Base-by-base conservation (phyloP, 2,797 vertebrate genomes). In the Heteromormyrus szaboi region DNA sequence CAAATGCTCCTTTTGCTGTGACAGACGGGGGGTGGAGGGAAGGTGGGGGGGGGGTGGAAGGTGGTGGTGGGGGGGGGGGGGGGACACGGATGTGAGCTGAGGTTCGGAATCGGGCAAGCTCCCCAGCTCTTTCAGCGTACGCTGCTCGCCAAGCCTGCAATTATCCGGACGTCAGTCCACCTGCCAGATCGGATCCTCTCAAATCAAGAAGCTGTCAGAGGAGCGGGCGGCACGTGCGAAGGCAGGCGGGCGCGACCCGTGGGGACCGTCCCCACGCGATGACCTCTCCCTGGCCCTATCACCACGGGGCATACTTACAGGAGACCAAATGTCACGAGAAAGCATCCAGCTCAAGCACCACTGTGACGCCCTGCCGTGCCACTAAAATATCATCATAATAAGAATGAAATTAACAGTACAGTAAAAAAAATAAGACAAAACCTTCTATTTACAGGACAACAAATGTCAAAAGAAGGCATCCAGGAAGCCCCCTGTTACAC, bases 1-100 rank as follows among this genome's bases (percentile, higher is more conserved):
- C 51, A 87, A 62, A 59, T 87, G 86, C 54, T 65, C 86, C 86
- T 62, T 87, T 87, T 59, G 48, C 53, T 41, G 53, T 62, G 54
- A 62, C 85, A 87, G 85, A 59, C 33, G 85, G 85, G 33, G 33
- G 37, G 51, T 17, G 51, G 51, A 53, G 51, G 51, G 51, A 14
- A 4, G 12, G 50, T 51, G 50, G 50, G 11, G 50, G 46, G 46
- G 9, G 46, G 46, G 7, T 48, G 8, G 46, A 48, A 48, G 46
- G 50, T 50, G 22, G 12, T 1, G 48, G 48, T n/a, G 44, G 44
- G n/a, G n/a, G 33, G n/a, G n/a, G 22, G 12, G 50, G 19, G 22
- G 56, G 53, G 0, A 8, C 3, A 12, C 0, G 29, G 48, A 85
- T 17, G 22, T 2, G 4, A 86, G 51, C 29, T 12, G 14, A 62